Percentiles rank a stretch among this genome's conserved stretches.
phyloP scores from a whole-genome alignment of 2,888 invertebrate species.

The Rambutsinella grinnellia region DNA sequence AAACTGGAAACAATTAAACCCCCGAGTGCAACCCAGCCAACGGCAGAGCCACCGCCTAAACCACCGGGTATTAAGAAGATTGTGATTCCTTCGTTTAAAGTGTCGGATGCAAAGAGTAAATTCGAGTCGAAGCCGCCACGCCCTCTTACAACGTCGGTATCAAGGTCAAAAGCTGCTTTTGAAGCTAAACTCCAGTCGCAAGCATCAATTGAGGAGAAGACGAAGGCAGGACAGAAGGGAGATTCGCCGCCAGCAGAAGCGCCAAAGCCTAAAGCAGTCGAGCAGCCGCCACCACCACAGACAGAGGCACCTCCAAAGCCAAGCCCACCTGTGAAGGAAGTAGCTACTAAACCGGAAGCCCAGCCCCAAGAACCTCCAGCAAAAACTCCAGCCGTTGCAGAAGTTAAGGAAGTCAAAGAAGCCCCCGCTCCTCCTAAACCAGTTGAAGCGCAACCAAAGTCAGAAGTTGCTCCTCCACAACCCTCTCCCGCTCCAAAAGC shows the following conservation, averaged over 20 bases:
- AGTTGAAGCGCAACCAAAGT: background rate
- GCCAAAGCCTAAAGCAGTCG: slow-evolving; percentile 5
- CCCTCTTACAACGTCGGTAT: slow-evolving; percentile 52
- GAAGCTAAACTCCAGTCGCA: slow-evolving; percentile 49
- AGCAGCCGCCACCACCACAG: slow-evolving; percentile 3
- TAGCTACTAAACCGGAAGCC: background rate
- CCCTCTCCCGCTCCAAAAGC: slow-evolving; percentile 5
- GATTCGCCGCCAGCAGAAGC: slow-evolving; percentile 24
- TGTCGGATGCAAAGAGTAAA: slow-evolving; percentile 87
- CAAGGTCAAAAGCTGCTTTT: slow-evolving; percentile 54
- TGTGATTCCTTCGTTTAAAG: slow-evolving; percentile 84
- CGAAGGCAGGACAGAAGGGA: slow-evolving; percentile 7
- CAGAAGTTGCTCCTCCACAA: background rate
- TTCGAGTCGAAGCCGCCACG: slow-evolving; percentile 70
- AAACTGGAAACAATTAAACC: too few relatives aligned
- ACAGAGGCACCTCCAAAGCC: slow-evolving; percentile 13
- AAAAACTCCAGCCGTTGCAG: background rate
- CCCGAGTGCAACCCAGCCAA: slow-evolving; percentile 18
- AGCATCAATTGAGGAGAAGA: slow-evolving; percentile 26
- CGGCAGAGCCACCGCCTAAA: slow-evolving; percentile 38
- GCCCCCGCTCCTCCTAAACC: background rate
- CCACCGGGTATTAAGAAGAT: slow-evolving; percentile 76
- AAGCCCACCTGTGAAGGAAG: slow-evolving; percentile 15
- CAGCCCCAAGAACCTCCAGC: slow-evolving; percentile 16
- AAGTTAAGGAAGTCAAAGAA: slow-evolving; percentile 5